These are phyloP conservation scores for Nymphalis c-album DNA, from an alignment of 2,888 invertebrate species.

Conservation along the genomic window DNA sequence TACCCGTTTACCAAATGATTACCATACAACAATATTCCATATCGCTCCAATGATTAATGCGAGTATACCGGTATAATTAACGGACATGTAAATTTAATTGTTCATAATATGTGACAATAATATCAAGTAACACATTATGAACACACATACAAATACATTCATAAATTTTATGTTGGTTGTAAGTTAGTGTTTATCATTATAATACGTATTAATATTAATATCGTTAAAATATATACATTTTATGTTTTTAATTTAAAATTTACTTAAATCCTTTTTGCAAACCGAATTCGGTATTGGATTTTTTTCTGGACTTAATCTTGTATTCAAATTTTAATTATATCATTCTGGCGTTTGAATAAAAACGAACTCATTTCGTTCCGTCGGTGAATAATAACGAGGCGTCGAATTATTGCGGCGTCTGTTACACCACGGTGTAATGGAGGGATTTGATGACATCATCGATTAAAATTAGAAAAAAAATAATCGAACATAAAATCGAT, in stretches of 20 bases:
- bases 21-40: neutral
- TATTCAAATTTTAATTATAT: slow-evolving; percentile 81
- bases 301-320: slow-evolving; percentile 76
- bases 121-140: too few species aligned
- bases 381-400: slow-evolving; percentile 75
- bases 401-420: slow-evolving; percentile 54
- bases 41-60: neutral
- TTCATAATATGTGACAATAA: too few species aligned
- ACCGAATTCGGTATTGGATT: slow-evolving; percentile 65
- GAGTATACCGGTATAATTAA: neutral
- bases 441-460: neutral
- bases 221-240: neutral
- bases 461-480: neutral
- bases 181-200: too few species aligned
- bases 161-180: too few species aligned
- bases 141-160: too few species aligned
- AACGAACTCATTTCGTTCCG: slow-evolving; percentile 74
- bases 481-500: neutral
- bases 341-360: slow-evolving; percentile 79
- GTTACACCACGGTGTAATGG: slow-evolving; percentile 56
- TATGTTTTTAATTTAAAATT: slow-evolving; percentile 13
- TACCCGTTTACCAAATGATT: neutral
- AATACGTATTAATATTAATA: neutral
- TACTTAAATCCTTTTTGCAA: slow-evolving; percentile 49
- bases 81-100: neutral